Percentiles rank a stretch among this genome's conserved stretches.
Evolutionary conservation across 1,140 invertebrate species (phyloP).

Genomic region (Dermatophagoides farinae): DNA sequence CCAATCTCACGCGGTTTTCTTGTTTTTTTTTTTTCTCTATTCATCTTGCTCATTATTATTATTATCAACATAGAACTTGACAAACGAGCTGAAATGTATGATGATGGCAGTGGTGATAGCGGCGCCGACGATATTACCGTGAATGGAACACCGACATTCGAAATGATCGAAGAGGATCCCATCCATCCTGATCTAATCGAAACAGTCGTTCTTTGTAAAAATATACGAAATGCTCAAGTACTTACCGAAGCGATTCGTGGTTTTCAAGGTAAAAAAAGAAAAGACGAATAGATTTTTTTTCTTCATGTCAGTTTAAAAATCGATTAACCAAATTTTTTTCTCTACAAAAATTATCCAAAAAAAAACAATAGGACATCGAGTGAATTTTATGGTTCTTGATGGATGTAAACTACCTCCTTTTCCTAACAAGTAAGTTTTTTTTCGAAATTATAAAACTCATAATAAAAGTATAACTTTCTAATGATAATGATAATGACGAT

Average conservation of each 20-base stretch:
- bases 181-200: constrained; percentile 15
- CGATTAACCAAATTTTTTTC: not conserved
- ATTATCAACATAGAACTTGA: not conserved
- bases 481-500: no score
- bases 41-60: not conserved
- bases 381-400: constrained; percentile 20
- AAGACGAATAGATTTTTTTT: not conserved
- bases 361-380: constrained; percentile 12
- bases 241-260: constrained; percentile 18
- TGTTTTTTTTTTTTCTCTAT: not conserved
- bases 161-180: not conserved
- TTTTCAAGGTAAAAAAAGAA: constrained; percentile 12
- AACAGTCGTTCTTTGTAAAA: constrained; percentile 19
- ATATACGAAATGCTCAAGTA: constrained; percentile 17
- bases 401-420: constrained; percentile 19
- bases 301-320: not conserved
- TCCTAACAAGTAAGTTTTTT: constrained; percentile 15
- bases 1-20: not conserved
- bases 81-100: not conserved
- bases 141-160: not conserved
- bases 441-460: no score
- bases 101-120: constrained; percentile 4
- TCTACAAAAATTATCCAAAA: not conserved
- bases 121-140: not conserved
- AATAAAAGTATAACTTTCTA: no score